Conservation (phyloP, 1,140 invertebrate species). For the Hyles euphorbiae region DNA sequence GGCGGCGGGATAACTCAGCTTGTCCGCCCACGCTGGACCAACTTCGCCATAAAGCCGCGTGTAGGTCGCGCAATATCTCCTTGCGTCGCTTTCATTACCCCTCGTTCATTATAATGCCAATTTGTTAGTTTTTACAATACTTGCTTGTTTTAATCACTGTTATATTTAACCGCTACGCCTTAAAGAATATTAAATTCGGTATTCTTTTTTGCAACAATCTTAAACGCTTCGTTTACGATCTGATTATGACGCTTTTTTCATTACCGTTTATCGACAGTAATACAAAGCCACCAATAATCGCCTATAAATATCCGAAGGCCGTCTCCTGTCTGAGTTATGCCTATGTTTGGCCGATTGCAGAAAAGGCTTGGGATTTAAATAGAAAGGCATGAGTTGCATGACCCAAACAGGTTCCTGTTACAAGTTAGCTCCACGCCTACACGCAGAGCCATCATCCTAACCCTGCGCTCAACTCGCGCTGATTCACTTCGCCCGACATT, state of each 20-base stretch:
- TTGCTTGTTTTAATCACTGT: too few relatives aligned
- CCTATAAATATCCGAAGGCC: conserved; percentile 46
- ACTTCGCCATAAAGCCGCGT: conserved; percentile 26
- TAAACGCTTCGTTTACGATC: too few relatives aligned
- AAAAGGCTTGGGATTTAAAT: conserved; percentile 59
- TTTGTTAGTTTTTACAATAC: conserved; percentile 4
- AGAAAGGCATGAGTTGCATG: conserved; percentile 65
- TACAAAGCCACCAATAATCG: neutral
- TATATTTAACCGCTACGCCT: too few relatives aligned
- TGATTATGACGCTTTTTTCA: neutral
- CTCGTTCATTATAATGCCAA: conserved; percentile 22
- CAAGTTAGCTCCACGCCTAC: conserved; percentile 52
- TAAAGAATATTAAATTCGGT: too few relatives aligned
- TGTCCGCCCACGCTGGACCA: conserved; percentile 36
- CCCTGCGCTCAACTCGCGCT: conserved; percentile 44
- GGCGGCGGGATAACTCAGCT: conserved; percentile 28
- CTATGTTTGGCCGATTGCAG: conserved; percentile 46
- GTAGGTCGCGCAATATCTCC: conserved; percentile 31
- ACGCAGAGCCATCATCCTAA: conserved; percentile 48
- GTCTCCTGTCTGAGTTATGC: conserved; percentile 14
- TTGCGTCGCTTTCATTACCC: conserved; percentile 25
- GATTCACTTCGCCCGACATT: conserved; percentile 39
- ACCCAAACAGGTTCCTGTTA: conserved; percentile 67
- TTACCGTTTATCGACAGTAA: conserved; percentile 2
- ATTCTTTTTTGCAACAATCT: too few relatives aligned